Evolutionary conservation across 2,797 vertebrate species (phyloP), one percentile per base, ranked within the genome.

Genomic region (Vespertilio murinus): DNA sequence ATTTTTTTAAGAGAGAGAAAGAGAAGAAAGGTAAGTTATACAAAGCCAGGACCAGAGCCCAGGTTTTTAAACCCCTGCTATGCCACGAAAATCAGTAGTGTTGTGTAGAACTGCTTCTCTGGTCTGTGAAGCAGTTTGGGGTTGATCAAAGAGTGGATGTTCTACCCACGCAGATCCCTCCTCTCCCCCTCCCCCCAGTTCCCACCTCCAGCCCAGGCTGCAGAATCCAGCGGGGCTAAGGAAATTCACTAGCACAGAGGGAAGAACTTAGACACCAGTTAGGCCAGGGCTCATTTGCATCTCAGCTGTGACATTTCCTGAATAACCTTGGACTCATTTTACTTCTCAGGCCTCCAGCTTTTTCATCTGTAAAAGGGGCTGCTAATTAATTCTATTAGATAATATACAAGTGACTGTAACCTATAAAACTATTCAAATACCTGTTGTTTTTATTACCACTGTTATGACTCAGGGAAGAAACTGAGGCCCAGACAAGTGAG

Each of bases 341-440:
- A 73, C 40, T 94, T 70, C 59, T 61, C n/a, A 77, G 69, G 12
- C 3, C 54, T 82, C 25, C 11, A 28, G 33, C 28, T 78, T 92
- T 92, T 78, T 87, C 30, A 45, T 81, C 49, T 79, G 70, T n/a
- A 65, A 90, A 88, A 94, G 25, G 28, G 49, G 69, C 35, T 88
- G 64, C 71, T 91, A 74, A 52, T 90, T 91, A 74, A 52, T 90
- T 80, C 61, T 20, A 54, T 79, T 83, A 73, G n/a, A 59, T 82
- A 86, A 83, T 56, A 70, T 18, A 7, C 10, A 81, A 85, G 69
- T 81, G 42, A 80, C 93, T 88, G 90, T 52, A 93, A 92, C 65
- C 35, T 71, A 28, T 33, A 23, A 74, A 88, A 75, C 42, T 71
- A 71, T 78, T 93, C 5, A 40, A 87, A 28, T 88, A 12, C n/a